phyloP scores from a whole-genome alignment of 2,797 vertebrate genomes.

The Bovichtus variegatus region DNA sequence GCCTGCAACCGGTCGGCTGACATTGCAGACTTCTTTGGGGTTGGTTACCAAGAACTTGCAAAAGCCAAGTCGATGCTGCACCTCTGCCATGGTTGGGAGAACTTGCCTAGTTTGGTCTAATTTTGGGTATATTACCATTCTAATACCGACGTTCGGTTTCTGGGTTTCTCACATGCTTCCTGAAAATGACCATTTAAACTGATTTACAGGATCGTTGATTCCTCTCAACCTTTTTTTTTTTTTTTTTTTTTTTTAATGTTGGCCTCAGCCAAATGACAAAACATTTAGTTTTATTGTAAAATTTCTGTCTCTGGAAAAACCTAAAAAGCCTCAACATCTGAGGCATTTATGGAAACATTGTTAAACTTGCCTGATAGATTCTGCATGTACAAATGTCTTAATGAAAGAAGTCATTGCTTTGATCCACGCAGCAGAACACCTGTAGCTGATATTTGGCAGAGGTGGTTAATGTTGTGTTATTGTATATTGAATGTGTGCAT shows the following conservation, averaged over 20 bases:
- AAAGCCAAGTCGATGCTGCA: conserved; percentile 14
- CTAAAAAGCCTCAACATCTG: conserved; percentile 2
- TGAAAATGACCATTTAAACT: neutral
- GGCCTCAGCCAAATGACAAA: neutral
- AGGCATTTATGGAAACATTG: neutral
- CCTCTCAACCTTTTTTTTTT: conserved; percentile 1
- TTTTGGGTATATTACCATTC: conserved; percentile 8
- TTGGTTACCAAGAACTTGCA: neutral
- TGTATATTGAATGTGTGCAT: conserved; percentile 5
- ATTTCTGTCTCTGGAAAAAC: neutral
- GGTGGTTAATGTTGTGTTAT: neutral
- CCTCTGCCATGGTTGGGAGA: neutral
- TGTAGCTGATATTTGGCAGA: conserved; percentile 42
- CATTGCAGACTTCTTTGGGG: neutral
- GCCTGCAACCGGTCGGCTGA: neutral
- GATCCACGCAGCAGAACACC: neutral
- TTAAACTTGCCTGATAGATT: conserved; percentile 6
- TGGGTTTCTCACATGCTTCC: conserved; percentile 48
- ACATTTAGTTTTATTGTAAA: neutral
- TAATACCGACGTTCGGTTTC: neutral
- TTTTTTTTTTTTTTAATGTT: too few species aligned
- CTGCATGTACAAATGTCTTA: conserved; percentile 5
- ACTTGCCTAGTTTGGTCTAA: conserved; percentile 3
- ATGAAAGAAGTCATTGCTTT: conserved; percentile 11
- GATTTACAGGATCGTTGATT: conserved; percentile 21